Conservation (phyloP, 2,888 invertebrate species). For the Meiosimyza platycephala region DNA sequence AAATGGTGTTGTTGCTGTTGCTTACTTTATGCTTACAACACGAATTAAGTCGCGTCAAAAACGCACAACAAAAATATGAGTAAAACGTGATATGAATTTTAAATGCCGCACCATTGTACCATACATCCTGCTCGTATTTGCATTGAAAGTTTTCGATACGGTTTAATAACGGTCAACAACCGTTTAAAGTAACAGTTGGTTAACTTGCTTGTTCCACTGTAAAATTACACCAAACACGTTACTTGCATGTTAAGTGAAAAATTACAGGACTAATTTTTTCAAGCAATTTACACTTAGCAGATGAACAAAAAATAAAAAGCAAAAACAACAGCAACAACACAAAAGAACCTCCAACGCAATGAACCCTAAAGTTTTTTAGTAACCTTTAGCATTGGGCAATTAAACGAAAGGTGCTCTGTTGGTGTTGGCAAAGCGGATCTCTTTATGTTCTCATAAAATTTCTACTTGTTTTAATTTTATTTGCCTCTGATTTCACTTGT, state of each 20-base stretch:
- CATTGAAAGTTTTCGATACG: slow-evolving; percentile 4
- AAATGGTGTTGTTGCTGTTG: too few relatives aligned
- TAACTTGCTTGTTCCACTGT: slow-evolving; percentile 40
- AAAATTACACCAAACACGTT: slow-evolving; percentile 44
- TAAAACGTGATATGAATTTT: slow-evolving; percentile 51
- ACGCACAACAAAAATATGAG: slow-evolving; percentile 22
- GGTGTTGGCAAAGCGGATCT: too few relatives aligned
- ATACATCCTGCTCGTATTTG: slow-evolving; percentile 12
- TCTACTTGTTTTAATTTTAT: slow-evolving; percentile 41
- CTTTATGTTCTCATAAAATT: background rate
- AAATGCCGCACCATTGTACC: background rate
- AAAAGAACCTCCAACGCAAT: background rate
- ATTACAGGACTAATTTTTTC: background rate
- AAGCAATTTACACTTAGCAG: slow-evolving; percentile 12
- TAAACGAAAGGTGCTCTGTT: background rate
- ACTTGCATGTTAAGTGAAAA: slow-evolving; percentile 43
- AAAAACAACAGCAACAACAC: background rate
- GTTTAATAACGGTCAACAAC: slow-evolving; percentile 45
- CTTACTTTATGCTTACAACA: slow-evolving; percentile 6
- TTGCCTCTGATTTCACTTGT: slow-evolving; percentile 12
- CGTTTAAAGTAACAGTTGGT: slow-evolving; percentile 44
- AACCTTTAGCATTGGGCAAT: slow-evolving; percentile 9
- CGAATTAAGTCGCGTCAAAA: slow-evolving; percentile 30
- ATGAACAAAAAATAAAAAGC: background rate
- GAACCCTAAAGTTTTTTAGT: too few relatives aligned